Evolutionary conservation across 2,113 vertebrate genomes (phyloP), one percentile per base, ranked within the genome.

Genomic region (Fregetta grallaria): DNA sequence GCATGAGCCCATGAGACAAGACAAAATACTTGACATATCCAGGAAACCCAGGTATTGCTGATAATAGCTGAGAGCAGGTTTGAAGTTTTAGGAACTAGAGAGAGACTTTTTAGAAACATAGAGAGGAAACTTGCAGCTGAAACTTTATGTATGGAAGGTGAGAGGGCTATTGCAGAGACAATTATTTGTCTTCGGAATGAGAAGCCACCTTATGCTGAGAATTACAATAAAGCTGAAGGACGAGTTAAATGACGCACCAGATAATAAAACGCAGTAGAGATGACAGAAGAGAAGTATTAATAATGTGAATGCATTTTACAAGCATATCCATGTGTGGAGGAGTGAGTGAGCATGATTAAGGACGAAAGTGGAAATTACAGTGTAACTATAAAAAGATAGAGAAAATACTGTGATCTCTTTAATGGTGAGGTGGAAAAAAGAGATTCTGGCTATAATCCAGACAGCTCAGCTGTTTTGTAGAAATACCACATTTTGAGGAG

Each of bases 381-480:
- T 20, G 36, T 38, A 86, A 40, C 85, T 95, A 73, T 92, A 92
- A 92, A 95, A 88, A 92, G 80, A 94, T 59, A 72, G 70, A 92
- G 78, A 90, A 92, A 95, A 96, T 74, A 55, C 85, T 73, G 55
- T 70, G 78, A 90, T 92, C n/a, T 90, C 63, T 86, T 86, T 91
- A 95, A 77, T 23, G 80, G 71, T 5, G 82, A 94, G 67, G 71
- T 92, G 63, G 59, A 94, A 91, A 94, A 93, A 86, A 94, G 84
- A 88, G 66, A 45, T 29, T 14, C 81, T 96, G 96, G 93, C 90
- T 66, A 9, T 73, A 62, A 80, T 88, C 92, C 96, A 95, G 95
- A 59, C n/a, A 94, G 88, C 75, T 96, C 94, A 96, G 92, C 93
- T 96, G 93, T 90, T 96, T 94, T 90, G 78, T 76, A 86, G 96